Percentiles rank a stretch among this genome's conserved stretches.
Evolutionary conservation across 2,797 vertebrate genomes (phyloP).

Genomic region (Hippoglossus hippoglossus): DNA sequence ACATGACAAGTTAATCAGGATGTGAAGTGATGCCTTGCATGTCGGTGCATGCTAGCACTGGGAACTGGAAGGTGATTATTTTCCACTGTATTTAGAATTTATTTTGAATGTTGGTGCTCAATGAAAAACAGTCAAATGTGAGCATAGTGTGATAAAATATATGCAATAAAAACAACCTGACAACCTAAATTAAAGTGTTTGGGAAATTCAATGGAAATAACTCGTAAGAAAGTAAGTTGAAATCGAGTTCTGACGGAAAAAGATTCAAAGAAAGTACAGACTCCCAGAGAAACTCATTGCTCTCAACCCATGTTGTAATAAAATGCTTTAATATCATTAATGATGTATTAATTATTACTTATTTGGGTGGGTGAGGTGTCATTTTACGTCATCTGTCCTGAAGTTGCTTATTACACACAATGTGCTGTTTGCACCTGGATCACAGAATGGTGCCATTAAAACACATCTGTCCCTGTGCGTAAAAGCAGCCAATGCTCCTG

Average conservation of each 20-base stretch:
- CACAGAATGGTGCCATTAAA: conserved; percentile 28
- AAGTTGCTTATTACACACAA: conserved; percentile 23
- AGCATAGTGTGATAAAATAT: background rate
- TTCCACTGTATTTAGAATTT: conserved; percentile 6
- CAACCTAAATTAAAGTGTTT: too few species aligned
- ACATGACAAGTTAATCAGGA: conserved; percentile 35
- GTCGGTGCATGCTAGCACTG: conserved; percentile 16
- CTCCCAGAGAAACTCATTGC: background rate
- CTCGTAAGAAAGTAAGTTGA: too few species aligned
- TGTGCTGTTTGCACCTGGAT: conserved; percentile 19
- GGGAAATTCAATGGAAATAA: too few species aligned
- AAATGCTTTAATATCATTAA: background rate
- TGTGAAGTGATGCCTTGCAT: conserved; percentile 30
- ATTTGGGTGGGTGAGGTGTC: background rate
- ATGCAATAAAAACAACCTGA: conserved; percentile 5
- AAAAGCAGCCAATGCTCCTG: conserved; percentile 14
- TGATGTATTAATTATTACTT: background rate
- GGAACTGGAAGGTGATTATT: conserved; percentile 38
- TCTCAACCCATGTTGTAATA: background rate
- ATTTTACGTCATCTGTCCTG: conserved; percentile 9
- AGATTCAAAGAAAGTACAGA: background rate
- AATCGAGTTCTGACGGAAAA: background rate
- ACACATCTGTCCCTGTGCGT: conserved; percentile 37
- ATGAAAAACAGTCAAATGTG: background rate
- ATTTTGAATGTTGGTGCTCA: conserved; percentile 13